Percentiles rank a stretch among this genome's conserved stretches.
phyloP scores from a whole-genome alignment of 1,140 invertebrate species.

The Tetramorium simillimum region DNA sequence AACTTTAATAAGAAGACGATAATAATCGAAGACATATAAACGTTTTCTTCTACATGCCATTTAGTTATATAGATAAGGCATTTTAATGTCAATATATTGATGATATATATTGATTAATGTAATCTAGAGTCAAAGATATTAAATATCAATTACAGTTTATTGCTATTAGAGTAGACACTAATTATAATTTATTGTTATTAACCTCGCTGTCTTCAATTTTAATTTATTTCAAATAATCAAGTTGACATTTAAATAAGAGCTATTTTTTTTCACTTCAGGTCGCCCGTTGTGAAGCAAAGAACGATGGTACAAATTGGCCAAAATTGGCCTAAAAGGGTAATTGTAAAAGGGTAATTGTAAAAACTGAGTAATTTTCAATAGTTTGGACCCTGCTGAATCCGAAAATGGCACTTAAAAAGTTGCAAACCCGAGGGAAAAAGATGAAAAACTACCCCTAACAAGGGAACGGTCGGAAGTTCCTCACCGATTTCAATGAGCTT shows the following conservation, averaged over 20 bases:
- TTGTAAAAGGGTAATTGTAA: no score
- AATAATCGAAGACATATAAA: background rate
- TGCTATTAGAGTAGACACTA: background rate
- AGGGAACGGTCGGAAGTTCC: no score
- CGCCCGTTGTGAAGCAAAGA: no score
- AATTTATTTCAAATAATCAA: background rate
- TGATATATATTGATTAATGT: background rate
- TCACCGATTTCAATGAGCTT: no score
- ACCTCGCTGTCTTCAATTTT: background rate
- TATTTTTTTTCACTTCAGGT: background rate
- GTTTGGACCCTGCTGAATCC: no score
- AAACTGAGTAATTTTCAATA: no score
- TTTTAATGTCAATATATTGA: background rate
- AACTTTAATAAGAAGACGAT: background rate
- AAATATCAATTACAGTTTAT: background rate
- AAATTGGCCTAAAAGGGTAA: no score
- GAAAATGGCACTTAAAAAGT: no score
- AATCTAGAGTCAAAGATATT: background rate
- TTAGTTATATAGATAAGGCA: background rate
- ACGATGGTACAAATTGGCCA: no score
- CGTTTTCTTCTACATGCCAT: background rate
- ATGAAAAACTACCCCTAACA: no score
- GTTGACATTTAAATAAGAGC: background rate
- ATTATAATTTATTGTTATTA: background rate
- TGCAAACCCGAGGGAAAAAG: no score